Base-by-base conservation (phyloP, 1,140 invertebrate genomes). In the Choristoneura fumiferana region DNA sequence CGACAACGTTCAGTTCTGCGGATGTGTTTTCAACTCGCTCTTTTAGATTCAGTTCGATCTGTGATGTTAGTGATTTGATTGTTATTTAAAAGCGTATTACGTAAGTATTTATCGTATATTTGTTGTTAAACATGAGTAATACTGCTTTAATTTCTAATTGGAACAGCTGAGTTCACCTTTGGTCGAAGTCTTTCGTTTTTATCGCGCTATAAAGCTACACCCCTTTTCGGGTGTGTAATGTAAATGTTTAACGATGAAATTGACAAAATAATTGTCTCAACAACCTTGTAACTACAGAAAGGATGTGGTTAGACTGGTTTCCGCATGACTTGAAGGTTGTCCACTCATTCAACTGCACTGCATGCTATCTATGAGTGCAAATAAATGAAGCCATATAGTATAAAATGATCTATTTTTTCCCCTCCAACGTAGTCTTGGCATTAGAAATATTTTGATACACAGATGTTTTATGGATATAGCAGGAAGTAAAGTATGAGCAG, bases 21-120 rank as follows among this genome's bases (percentile, higher is more conserved):
- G 14, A 54, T 34, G 34, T 18, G 52, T 54, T 54, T 54, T 54
- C 33, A 15, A 54, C 18, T 35, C 33, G 61, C 60, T 58, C 70
- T 68, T 59, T 62, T 53, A 76, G 72, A 81, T 76, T 71, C 78
- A 76, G 78, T 78, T 75, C 63, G 54, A 45, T 67, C 65, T 81
- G 75, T 80, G 76, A 83, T 85, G 77, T 78, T 80, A 73, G 68
- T 83, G 71, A 76, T 75, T 71, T 67, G 69, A 73, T 73, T 81
- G 71, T 79, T 83, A 84, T 82, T 84, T 82, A 76, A n/a, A 63
- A 70, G 69, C 68, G 67, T 78, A 77, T 87, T 86, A 87, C 80
- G 84, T 87, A 87, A 87, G 84, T 87, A 85, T 64, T 64, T 66
- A 62, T 53, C 59, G 62, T 67, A 78, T 73, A 76, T 77, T 76